A percentile compares a stretch with the other conserved stretches of the same genome.
Conservation (phyloP, 1,140 invertebrate species). For the Drosophila albomicans region DNA sequence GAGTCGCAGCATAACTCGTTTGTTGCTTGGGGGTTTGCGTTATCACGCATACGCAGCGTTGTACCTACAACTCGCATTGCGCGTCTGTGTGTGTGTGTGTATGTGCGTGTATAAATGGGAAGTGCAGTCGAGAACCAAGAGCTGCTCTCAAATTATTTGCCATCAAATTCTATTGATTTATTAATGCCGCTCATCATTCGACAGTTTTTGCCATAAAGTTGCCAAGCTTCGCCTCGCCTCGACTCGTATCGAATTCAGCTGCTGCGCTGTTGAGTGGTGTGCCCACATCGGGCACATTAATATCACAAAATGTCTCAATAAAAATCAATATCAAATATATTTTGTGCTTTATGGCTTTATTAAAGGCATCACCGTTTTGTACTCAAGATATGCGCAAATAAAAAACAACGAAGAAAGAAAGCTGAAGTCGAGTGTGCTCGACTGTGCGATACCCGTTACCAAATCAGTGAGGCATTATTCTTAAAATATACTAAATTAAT, state of each 20-base stretch:
- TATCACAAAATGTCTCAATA: constrained; percentile 75
- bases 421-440: too few relatives aligned
- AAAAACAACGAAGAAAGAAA: background rate
- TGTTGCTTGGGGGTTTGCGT: background rate
- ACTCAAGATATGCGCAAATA: background rate
- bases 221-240: constrained; percentile 25
- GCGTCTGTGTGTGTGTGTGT: background rate
- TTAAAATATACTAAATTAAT: too few relatives aligned
- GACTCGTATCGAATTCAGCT: constrained; percentile 18
- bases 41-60: constrained; percentile 44
- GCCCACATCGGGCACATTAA: constrained; percentile 57
- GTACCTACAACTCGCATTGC: background rate
- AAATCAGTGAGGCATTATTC: too few relatives aligned
- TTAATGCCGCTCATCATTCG: constrained; percentile 67
- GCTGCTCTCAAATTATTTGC: constrained; percentile 63
- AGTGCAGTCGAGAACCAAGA: constrained; percentile 29
- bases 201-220: constrained; percentile 50
- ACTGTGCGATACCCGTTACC: too few relatives aligned
- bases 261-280: background rate
- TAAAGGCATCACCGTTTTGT: constrained; percentile 27
- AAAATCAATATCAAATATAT: constrained; percentile 73
- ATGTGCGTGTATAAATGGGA: constrained; percentile 4
- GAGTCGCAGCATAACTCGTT: constrained; percentile 10
- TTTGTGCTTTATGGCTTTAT: constrained; percentile 61
- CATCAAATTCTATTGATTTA: constrained; percentile 79